These are phyloP conservation scores for Drosophila demipolita DNA, from an alignment of 2,888 invertebrate genomes.

Conservation along the genomic window DNA sequence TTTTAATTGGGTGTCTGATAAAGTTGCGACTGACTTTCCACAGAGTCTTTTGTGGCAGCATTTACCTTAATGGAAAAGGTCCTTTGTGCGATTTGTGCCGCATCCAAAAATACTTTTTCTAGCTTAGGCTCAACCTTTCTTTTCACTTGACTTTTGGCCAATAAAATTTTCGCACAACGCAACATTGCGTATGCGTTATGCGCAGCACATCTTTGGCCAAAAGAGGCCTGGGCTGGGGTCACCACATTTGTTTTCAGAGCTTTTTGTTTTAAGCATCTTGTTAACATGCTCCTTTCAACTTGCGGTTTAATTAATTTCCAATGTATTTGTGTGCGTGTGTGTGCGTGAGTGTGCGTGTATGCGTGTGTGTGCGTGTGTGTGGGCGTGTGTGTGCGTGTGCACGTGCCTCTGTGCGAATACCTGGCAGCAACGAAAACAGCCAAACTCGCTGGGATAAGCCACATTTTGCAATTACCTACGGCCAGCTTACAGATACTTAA, in stretches of 20 bases:
- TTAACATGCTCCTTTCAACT: slow-evolving; percentile 65
- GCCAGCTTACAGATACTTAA: not conserved
- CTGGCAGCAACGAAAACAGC: not conserved
- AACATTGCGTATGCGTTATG: slow-evolving; percentile 69
- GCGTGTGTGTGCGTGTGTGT: not conserved
- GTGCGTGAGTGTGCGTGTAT: not conserved
- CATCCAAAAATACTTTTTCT: slow-evolving; percentile 13
- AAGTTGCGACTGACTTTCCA: slow-evolving; percentile 50
- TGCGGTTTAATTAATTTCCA: slow-evolving; percentile 75
- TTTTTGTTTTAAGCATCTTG: slow-evolving; percentile 68
- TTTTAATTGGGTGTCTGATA: slow-evolving; percentile 79
- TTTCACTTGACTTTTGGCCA: slow-evolving; percentile 55
- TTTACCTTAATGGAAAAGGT: slow-evolving; percentile 74
- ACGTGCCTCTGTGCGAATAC: not conserved
- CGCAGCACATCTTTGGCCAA: slow-evolving; percentile 27
- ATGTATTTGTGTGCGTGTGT: slow-evolving; percentile 46
- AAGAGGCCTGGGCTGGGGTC: not conserved
- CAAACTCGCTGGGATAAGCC: not conserved
- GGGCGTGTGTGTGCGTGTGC: not conserved
- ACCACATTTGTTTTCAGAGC: slow-evolving; percentile 49
- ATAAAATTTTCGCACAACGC: slow-evolving; percentile 70
- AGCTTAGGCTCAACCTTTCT: slow-evolving; percentile 49
- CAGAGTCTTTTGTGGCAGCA: slow-evolving; percentile 17
- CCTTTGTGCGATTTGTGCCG: slow-evolving; percentile 43
- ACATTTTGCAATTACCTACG: not conserved